These are phyloP conservation scores for Pyrochroa serraticornis DNA, from an alignment of 2,888 invertebrate species.

Conservation along the genomic window DNA sequence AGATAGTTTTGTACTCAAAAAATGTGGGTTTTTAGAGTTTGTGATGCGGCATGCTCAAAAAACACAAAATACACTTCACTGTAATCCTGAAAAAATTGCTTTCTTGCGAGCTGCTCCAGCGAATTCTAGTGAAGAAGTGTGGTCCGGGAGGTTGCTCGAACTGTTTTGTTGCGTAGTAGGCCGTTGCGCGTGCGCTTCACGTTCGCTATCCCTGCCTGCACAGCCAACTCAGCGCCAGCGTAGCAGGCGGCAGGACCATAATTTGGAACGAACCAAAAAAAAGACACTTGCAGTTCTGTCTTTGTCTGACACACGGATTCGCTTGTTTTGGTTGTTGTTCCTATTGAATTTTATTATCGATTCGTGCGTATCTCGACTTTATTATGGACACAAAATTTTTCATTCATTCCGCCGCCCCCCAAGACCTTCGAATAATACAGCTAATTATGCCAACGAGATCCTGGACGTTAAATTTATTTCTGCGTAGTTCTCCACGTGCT, in stretches of 20 bases:
- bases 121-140: constrained; percentile 33
- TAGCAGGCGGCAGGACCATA: constrained; percentile 13
- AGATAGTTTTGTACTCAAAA: neutral
- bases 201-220: constrained; percentile 11
- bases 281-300: no score
- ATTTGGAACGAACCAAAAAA: neutral
- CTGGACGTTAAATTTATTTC: no score
- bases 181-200: constrained; percentile 24
- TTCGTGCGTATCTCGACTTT: no score
- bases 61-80: constrained; percentile 45
- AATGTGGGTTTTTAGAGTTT: no score
- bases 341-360: no score
- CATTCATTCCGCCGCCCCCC: no score
- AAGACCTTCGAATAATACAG: no score
- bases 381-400: no score
- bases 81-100: constrained; percentile 33
- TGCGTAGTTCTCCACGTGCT: no score
- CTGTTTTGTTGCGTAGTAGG: constrained; percentile 31
- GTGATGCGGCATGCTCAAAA: constrained; percentile 28
- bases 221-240: constrained; percentile 31
- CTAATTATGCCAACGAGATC: no score
- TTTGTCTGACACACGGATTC: no score
- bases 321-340: no score
- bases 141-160: constrained; percentile 6
- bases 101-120: constrained; percentile 26